These are phyloP conservation scores for Pachliopta kotzebuea DNA, from an alignment of 2,888 invertebrate genomes.

Conservation along the genomic window DNA sequence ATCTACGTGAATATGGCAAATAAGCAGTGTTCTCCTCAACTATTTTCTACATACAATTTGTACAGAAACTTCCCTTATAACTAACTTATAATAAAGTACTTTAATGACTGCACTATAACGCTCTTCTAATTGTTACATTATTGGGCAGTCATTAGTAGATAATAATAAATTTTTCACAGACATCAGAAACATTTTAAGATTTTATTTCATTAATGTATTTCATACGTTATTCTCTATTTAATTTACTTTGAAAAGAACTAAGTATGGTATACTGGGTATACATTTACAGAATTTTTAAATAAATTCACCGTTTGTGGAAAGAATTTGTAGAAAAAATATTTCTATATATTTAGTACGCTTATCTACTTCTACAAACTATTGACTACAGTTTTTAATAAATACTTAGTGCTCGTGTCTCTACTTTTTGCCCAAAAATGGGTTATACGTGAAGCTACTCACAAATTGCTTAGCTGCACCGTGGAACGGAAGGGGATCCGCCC, in stretches of 20 bases:
- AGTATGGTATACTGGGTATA: neutral
- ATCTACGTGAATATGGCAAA: constrained; percentile 58
- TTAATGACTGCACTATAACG: constrained; percentile 19
- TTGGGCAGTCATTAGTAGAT: constrained; percentile 8
- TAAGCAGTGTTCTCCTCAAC: constrained; percentile 47
- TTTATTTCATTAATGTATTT: too few species aligned
- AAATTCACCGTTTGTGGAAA: constrained; percentile 22
- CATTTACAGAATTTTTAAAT: constrained; percentile 14
- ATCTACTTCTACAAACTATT: constrained; percentile 36
- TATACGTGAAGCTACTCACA: constrained; percentile 83
- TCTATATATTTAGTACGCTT: constrained; percentile 34
- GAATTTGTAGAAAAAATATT: constrained; percentile 30
- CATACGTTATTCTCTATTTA: too few species aligned
- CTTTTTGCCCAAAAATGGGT: constrained; percentile 73
- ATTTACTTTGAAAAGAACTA: too few species aligned
- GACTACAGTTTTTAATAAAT: constrained; percentile 45
- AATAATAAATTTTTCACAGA: constrained; percentile 15
- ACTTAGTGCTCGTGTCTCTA: constrained; percentile 55
- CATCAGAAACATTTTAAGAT: constrained; percentile 21
- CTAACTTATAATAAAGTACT: constrained; percentile 17
- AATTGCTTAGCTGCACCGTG: constrained; percentile 77
- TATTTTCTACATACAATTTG: constrained; percentile 45
- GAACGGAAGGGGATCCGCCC: constrained; percentile 87
- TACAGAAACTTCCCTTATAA: constrained; percentile 17
- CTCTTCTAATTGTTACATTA: constrained; percentile 6